Percentiles rank a stretch among this genome's conserved stretches.
Conservation (phyloP, 2,888 invertebrate species). For the Hybos culiciformis region DNA sequence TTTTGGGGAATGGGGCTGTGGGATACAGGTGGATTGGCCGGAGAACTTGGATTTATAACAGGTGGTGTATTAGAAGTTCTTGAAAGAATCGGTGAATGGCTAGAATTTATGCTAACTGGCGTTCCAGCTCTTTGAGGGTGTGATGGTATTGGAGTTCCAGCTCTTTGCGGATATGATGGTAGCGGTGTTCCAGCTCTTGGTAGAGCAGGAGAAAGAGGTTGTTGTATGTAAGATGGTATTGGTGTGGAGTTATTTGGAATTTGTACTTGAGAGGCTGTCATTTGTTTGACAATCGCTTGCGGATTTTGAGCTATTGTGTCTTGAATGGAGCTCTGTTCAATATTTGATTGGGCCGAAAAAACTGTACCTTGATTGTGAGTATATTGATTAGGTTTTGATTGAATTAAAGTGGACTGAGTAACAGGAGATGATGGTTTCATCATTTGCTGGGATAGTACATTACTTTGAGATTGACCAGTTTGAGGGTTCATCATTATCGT, state of each 20-base stretch:
- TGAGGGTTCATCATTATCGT: conserved; percentile 15
- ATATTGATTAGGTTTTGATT: conserved; percentile 8
- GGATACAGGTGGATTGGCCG: conserved; percentile 1
- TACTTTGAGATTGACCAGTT: conserved; percentile 12
- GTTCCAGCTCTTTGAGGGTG: neutral
- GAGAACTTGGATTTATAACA: neutral
- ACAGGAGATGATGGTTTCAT: conserved; percentile 1
- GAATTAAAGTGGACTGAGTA: too few species aligned
- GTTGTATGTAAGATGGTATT: neutral
- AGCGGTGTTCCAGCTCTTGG: conserved; percentile 8
- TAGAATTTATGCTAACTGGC: too few species aligned
- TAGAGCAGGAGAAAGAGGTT: conserved; percentile 1
- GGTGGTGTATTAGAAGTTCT: neutral
- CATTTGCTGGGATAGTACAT: conserved; percentile 8
- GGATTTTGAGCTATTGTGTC: neutral
- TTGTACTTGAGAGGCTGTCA: neutral
- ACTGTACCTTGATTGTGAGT: conserved; percentile 4
- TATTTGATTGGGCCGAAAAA: neutral
- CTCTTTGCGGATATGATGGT: neutral
- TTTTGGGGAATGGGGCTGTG: conserved; percentile 3
- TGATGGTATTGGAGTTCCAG: conserved; percentile 9
- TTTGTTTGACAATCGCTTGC: neutral
- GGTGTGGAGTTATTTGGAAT: neutral
- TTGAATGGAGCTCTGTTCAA: neutral
- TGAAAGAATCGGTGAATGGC: too few species aligned